Evolutionary conservation across 2,888 invertebrate species (phyloP).

Genomic region (Adela reaumurella): DNA sequence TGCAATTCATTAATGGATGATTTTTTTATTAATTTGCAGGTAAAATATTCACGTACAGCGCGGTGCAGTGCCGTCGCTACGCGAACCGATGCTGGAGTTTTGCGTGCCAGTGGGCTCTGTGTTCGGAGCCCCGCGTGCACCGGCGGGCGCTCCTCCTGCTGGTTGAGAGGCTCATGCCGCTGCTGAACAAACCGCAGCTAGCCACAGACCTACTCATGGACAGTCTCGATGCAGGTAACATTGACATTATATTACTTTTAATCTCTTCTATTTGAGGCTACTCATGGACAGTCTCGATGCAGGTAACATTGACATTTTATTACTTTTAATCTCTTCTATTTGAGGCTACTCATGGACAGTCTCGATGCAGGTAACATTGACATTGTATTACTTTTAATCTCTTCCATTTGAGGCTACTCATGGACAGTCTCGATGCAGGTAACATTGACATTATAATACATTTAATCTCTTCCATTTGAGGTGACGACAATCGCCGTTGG

Average conservation of each 20-base stretch:
- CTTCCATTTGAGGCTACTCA: too few relatives aligned
- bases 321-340: neutral
- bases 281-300: slow-evolving; percentile 85
- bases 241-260: too few relatives aligned
- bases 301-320: too few relatives aligned
- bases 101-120: slow-evolving; percentile 70
- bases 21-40: slow-evolving; percentile 16
- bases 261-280: too few relatives aligned
- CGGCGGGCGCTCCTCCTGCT: slow-evolving; percentile 77
- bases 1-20: neutral
- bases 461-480: too few relatives aligned
- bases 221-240: slow-evolving; percentile 76
- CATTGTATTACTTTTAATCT: too few relatives aligned
- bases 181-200: slow-evolving; percentile 75
- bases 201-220: slow-evolving; percentile 91
- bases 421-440: too few relatives aligned
- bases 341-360: too few relatives aligned
- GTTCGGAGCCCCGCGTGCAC: slow-evolving; percentile 59
- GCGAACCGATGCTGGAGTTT: slow-evolving; percentile 75
- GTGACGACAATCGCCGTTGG: too few relatives aligned
- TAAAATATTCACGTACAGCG: slow-evolving; percentile 58
- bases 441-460: too few relatives aligned
- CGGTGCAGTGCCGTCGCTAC: slow-evolving; percentile 40
- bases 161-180: slow-evolving; percentile 76
- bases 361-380: too few relatives aligned